phyloP scores from a whole-genome alignment of 2,113 vertebrate species.

The Nothoprocta pentlandii region DNA sequence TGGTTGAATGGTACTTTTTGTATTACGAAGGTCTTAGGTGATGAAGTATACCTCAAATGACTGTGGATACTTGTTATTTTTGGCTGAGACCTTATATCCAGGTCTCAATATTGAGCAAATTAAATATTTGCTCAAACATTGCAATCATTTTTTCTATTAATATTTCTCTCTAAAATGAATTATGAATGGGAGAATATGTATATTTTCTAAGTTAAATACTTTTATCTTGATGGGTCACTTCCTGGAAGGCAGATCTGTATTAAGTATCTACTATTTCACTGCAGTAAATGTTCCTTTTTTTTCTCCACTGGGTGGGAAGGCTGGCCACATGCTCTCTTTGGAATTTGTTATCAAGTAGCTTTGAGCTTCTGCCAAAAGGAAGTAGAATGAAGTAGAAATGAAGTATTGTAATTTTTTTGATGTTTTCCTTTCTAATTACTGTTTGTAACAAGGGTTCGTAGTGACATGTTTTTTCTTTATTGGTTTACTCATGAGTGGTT shows the following conservation, averaged over 20 bases:
- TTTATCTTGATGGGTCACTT: neutral
- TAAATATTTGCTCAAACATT: neutral
- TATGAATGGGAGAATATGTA: neutral
- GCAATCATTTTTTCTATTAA: neutral
- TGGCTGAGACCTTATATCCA: neutral
- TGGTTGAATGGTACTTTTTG: neutral
- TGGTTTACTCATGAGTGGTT: conserved; percentile 23
- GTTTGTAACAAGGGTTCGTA: neutral
- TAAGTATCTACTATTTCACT: neutral
- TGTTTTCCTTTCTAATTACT: conserved; percentile 39
- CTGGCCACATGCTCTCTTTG: neutral
- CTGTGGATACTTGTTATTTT: neutral
- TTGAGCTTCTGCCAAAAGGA: neutral
- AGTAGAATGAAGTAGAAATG: neutral
- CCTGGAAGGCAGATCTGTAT: neutral
- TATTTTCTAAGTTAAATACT: neutral
- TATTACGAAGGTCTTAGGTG: neutral
- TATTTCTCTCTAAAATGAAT: neutral
- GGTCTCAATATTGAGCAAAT: neutral
- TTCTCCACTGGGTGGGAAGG: neutral
- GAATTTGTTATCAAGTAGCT: neutral
- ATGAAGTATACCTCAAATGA: neutral
- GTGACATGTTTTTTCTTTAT: conserved; percentile 68
- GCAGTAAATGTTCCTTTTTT: conserved; percentile 15
- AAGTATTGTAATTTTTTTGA: conserved; percentile 3